These are phyloP conservation scores for Machimus atricapillus DNA, from an alignment of 2,888 invertebrate genomes.

Conservation along the genomic window DNA sequence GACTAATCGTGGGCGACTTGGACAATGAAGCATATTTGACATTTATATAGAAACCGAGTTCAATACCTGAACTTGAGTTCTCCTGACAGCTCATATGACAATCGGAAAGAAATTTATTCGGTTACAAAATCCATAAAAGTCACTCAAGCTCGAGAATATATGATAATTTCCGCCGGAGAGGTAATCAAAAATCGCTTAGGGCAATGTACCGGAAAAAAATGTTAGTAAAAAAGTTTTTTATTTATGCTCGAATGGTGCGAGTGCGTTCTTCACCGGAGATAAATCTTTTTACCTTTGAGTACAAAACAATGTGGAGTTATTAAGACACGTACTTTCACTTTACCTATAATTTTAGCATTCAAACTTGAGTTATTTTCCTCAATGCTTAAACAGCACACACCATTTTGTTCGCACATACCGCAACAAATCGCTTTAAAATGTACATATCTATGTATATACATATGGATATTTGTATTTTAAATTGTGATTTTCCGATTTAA, in stretches of 20 bases:
- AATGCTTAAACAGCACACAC: too few relatives aligned
- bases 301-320: not conserved
- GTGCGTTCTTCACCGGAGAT: not conserved
- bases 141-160: conserved; percentile 63
- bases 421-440: too few relatives aligned
- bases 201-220: conserved; percentile 50
- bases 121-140: conserved; percentile 57
- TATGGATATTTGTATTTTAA: too few relatives aligned
- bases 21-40: not conserved
- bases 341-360: not conserved
- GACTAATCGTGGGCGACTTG: not conserved
- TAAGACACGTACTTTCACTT: not conserved
- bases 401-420: too few relatives aligned
- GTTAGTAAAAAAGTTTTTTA: conserved; percentile 39
- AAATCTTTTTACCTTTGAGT: not conserved
- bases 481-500: too few relatives aligned
- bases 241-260: conserved; percentile 18
- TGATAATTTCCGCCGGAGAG: conserved; percentile 64
- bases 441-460: too few relatives aligned
- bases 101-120: conserved; percentile 43
- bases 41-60: not conserved
- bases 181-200: conserved; percentile 64
- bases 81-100: conserved; percentile 30
- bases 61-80: conserved; percentile 21
- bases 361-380: too few relatives aligned